Evolutionary conservation across 2,888 invertebrate genomes (phyloP), one percentile per base, ranked within the genome.

Genomic region (Xylocampa areola): DNA sequence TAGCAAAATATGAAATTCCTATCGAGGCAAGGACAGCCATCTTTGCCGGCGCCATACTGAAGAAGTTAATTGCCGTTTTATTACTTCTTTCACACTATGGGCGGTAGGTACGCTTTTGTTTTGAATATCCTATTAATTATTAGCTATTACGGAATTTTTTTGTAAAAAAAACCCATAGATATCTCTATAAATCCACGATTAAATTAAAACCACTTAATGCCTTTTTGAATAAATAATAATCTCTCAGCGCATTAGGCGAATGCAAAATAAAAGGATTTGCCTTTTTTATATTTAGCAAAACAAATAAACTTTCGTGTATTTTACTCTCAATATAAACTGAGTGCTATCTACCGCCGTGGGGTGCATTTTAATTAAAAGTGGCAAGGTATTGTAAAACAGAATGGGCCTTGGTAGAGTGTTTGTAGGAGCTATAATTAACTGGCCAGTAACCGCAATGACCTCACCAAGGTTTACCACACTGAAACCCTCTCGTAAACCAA

Each of bases 291-390:
- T 49, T 62, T 54, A 13, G 14, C 13, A 47, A 51, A 54, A 37
- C 29, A 62, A 58, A 60, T 47, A 43, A 45, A 54, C 30, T 50
- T 70, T 50, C 6, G 6, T 25, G 30, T 43, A 58, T 59, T 44
- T 53, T 16, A 50, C 35, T 49, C 41, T 54, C 19, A 45, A 57
- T 54, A 35, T 45, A 64, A 64, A 62, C 33, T 25, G 35, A 51
- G 39, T 48, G 43, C 33, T 73, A 62, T 50, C 62, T 62, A 39
- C 32, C 62, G 51, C 44, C 51, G 47, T 57, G 53, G 73, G 74
- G 69, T 77, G 79, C 79, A 81, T 80, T 83, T 84, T 84, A 85
- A 84, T 86, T 84, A 83, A 82, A 84, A 84, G 80, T 76, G 70
- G 75, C 77, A 73, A 75, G 80, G 73, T 68, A 84, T 83, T 85